phyloP scores from a whole-genome alignment of 2,113 vertebrate species.

The Cavia porcellus region DNA sequence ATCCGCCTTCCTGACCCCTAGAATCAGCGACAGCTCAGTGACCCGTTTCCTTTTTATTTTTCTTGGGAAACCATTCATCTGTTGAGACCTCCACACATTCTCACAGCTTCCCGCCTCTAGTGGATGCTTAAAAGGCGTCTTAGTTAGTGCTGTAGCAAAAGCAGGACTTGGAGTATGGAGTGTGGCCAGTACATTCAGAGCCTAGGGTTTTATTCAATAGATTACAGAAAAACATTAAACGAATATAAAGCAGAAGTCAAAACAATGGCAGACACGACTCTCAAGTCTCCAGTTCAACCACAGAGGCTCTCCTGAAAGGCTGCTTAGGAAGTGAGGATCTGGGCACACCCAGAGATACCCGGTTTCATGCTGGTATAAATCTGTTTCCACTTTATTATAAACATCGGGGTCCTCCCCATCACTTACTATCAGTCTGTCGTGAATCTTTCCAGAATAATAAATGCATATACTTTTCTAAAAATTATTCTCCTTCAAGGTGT shows the following conservation, averaged over 20 bases:
- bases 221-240: not conserved
- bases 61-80: not conserved
- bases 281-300: not conserved
- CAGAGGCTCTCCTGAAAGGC: not conserved
- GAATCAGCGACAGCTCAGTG: not conserved
- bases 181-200: not conserved
- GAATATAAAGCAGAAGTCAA: not conserved
- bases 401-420: not conserved
- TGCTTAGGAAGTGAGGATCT: not conserved
- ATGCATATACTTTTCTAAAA: not conserved
- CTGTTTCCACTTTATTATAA: not conserved
- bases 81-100: not conserved
- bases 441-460: conserved; percentile 17
- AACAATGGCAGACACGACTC: not conserved
- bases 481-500: not conserved
- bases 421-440: not conserved
- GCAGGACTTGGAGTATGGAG: not conserved
- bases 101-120: not conserved
- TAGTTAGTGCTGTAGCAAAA: not conserved
- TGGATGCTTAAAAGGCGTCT: not conserved
- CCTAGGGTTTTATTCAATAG: not conserved
- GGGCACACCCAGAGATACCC: not conserved
- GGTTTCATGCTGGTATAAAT: not conserved
- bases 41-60: not conserved
- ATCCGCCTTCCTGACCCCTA: not conserved